phyloP scores from a whole-genome alignment of 2,888 invertebrate genomes.

The Cheilosia pagana region DNA sequence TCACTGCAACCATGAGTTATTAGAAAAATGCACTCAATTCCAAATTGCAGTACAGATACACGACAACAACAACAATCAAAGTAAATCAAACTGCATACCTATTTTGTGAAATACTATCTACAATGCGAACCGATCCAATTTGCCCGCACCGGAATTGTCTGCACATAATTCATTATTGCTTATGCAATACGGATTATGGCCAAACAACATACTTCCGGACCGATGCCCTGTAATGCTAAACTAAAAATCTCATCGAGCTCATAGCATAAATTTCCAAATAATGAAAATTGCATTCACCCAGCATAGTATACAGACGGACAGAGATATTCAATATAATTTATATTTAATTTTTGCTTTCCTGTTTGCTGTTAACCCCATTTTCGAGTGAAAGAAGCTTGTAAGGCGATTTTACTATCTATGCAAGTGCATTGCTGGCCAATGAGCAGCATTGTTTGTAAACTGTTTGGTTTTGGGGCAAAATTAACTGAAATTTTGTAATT shows the following conservation, averaged over 20 bases:
- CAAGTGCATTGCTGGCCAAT: no score
- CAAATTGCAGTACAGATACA: no score
- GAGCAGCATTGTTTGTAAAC: no score
- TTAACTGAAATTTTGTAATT: no score
- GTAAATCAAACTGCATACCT: neutral
- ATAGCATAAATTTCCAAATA: constrained; percentile 34
- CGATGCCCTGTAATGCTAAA: neutral
- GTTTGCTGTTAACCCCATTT: neutral
- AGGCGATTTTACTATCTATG: no score
- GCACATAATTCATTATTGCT: neutral
- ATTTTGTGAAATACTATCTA: neutral
- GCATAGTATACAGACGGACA: neutral
- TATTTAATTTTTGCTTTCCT: constrained; percentile 10
- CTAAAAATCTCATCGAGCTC: constrained; percentile 25
- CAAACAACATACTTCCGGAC: constrained; percentile 13
- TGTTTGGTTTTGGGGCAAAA: no score
- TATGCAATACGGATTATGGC: constrained; percentile 12
- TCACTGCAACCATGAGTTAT: constrained; percentile 9
- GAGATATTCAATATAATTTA: constrained; percentile 1
- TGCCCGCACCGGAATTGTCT: constrained; percentile 6
- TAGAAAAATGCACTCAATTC: constrained; percentile 6
- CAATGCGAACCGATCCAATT: neutral
- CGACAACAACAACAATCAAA: no score
- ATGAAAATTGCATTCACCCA: constrained; percentile 38
- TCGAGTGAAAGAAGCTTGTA: neutral